phyloP scores from a whole-genome alignment of 2,888 invertebrate species.

The Lucinisca nassula region DNA sequence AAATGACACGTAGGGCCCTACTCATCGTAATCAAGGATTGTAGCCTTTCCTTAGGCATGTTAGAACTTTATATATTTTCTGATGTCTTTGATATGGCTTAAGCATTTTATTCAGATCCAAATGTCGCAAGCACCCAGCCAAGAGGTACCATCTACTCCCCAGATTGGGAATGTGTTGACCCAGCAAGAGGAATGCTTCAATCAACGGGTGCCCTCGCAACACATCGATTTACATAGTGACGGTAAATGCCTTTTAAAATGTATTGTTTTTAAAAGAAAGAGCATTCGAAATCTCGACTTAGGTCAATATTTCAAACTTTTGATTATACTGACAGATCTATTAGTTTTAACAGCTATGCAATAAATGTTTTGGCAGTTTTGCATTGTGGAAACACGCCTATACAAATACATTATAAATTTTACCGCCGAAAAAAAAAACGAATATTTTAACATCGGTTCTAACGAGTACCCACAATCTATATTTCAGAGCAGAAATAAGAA shows the following conservation, averaged over 20 bases:
- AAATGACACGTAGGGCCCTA: too few relatives aligned
- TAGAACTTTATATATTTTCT: too few relatives aligned
- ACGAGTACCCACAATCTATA: too few relatives aligned
- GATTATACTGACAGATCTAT: neutral
- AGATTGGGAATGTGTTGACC: neutral
- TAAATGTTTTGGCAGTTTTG: neutral
- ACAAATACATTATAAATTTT: too few relatives aligned
- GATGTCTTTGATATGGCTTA: too few relatives aligned
- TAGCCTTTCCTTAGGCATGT: too few relatives aligned
- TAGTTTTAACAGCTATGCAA: neutral
- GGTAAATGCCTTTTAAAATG: neutral
- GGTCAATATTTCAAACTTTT: neutral
- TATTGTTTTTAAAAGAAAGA: neutral
- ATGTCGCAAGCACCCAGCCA: neutral
- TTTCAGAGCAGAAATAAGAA: too few relatives aligned
- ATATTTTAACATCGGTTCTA: too few relatives aligned
- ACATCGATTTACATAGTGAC: neutral
- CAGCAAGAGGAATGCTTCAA: neutral
- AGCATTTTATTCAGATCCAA: too few relatives aligned
- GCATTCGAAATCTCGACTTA: neutral
- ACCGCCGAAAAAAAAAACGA: too few relatives aligned
- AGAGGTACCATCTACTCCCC: neutral
- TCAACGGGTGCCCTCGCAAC: neutral
- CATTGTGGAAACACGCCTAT: too few relatives aligned
- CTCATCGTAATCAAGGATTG: too few relatives aligned